Evolutionary conservation across 1,140 invertebrate genomes (phyloP).

Genomic region (Achatina immaculata): DNA sequence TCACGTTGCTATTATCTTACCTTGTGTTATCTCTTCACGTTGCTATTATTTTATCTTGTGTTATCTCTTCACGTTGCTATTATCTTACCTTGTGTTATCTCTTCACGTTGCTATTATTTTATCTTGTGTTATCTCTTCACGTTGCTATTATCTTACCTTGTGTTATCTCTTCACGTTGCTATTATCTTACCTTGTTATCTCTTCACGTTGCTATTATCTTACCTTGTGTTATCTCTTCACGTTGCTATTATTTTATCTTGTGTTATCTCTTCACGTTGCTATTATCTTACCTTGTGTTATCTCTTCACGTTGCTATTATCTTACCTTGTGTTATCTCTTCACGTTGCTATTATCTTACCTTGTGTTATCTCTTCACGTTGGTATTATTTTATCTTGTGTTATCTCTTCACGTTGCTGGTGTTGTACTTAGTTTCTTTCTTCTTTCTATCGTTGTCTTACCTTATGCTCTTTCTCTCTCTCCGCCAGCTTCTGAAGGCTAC

Average conservation of each 20-base stretch:
- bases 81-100: not conserved
- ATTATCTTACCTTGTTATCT: not conserved
- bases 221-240: not conserved
- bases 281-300: not conserved
- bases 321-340: not conserved
- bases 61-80: not conserved
- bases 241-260: not conserved
- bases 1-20: not conserved
- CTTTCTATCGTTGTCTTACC: constrained; percentile 49
- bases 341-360: not conserved
- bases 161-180: not conserved
- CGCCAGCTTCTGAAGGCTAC: constrained; percentile 82
- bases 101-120: not conserved
- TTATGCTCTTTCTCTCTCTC: constrained; percentile 81
- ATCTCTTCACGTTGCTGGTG: too few relatives aligned
- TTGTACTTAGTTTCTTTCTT: too few relatives aligned
- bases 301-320: not conserved
- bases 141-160: not conserved
- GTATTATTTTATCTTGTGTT: not conserved
- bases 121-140: not conserved
- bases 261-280: not conserved
- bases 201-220: not conserved
- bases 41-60: not conserved
- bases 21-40: not conserved
- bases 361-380: not conserved